Evolutionary conservation across 2,113 vertebrate genomes (phyloP).

Genomic region (Terrapene triunguis): DNA sequence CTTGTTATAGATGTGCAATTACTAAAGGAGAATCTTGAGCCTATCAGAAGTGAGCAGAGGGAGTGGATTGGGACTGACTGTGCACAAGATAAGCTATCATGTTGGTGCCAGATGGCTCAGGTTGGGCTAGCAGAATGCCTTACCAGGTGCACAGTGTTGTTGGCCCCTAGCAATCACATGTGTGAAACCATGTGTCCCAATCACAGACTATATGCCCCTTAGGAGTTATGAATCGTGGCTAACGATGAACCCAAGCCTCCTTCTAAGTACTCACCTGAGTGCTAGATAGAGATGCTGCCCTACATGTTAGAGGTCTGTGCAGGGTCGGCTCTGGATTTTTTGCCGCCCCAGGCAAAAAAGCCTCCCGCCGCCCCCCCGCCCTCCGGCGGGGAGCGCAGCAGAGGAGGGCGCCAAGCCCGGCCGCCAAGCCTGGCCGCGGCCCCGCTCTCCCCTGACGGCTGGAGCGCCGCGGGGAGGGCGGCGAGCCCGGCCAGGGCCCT

Average conservation of each 20-base stretch:
- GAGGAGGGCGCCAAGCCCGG: no score
- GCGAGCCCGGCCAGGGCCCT: no score
- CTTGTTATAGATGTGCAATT: background rate
- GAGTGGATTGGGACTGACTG: rapidly evolving
- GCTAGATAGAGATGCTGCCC: background rate
- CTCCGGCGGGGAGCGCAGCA: no score
- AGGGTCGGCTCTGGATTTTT: no score
- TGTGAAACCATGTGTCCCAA: background rate
- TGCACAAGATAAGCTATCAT: rapidly evolving
- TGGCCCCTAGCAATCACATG: background rate
- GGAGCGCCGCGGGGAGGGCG: no score
- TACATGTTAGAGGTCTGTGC: rapidly evolving
- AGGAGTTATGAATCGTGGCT: background rate
- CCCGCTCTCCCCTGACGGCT: no score
- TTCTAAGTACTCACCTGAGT: background rate
- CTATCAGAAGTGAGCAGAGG: background rate
- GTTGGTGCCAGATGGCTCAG: background rate
- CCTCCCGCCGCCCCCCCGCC: no score
- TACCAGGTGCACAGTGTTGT: background rate
- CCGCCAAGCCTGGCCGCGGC: no score
- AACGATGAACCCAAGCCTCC: background rate
- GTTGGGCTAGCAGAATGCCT: background rate
- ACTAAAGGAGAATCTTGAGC: rapidly evolving
- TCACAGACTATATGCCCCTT: background rate
- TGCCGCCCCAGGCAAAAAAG: no score